A percentile compares a stretch with the other conserved stretches of the same genome.
Conservation (phyloP, 2,113 vertebrate species). For the Megaceryle torquata region DNA sequence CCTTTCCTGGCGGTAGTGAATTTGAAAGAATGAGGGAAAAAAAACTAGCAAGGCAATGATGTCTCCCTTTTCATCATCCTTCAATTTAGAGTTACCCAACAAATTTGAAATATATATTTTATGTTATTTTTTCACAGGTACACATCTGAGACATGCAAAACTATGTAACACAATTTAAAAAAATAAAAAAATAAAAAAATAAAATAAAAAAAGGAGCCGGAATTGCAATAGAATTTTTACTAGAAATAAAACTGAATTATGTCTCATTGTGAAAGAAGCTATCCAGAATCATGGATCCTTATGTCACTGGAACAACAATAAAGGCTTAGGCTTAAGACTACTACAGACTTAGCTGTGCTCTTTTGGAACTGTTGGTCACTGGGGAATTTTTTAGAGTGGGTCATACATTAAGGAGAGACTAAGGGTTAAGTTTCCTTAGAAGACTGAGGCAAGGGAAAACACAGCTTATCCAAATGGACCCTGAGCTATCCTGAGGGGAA, state of each 20-base stretch:
- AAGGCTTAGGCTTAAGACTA: not conserved
- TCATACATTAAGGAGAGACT: not conserved
- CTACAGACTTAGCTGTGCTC: not conserved
- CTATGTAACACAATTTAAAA: not conserved
- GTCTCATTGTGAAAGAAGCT: not conserved
- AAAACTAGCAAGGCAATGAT: not conserved
- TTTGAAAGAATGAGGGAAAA: conserved; percentile 8
- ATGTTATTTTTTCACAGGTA: not conserved
- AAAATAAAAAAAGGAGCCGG: not conserved
- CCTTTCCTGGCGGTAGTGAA: conserved; percentile 8
- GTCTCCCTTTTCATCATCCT: not conserved
- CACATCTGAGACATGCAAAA: not conserved
- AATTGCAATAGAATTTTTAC: not conserved
- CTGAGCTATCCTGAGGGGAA: not conserved
- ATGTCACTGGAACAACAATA: not conserved
- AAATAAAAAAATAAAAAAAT: not conserved
- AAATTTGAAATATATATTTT: not conserved
- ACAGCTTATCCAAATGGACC: not conserved
- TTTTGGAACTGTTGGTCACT: not conserved
- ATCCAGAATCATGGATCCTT: not conserved
- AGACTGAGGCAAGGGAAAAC: not conserved
- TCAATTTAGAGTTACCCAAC: not conserved
- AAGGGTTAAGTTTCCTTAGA: not conserved
- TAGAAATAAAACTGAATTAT: not conserved
- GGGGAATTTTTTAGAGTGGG: not conserved